Evolutionary conservation across 2,888 invertebrate species (phyloP).

Genomic region (Cryptops parisi): DNA sequence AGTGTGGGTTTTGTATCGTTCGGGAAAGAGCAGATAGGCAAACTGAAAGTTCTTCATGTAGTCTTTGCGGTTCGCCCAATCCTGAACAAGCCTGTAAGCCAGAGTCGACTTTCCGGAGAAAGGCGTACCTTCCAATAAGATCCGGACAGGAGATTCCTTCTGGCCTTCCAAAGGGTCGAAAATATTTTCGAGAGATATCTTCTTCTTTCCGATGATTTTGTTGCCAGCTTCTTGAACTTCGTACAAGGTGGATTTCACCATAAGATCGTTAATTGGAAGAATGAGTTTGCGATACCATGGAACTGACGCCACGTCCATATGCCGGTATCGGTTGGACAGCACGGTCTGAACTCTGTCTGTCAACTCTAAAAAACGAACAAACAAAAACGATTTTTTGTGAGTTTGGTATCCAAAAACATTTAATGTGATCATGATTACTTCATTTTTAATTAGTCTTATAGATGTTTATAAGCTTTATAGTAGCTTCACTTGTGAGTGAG

Average conservation of each 20-base stretch:
- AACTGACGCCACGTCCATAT: neutral
- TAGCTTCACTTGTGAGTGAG: too few relatives aligned
- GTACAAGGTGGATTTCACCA: neutral
- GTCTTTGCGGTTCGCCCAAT: neutral
- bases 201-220: neutral
- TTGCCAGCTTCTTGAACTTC: neutral
- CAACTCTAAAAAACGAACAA: neutral
- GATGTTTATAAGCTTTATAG: too few relatives aligned
- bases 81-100: neutral
- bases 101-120: neutral
- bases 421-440: too few relatives aligned
- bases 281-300: neutral
- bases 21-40: too few relatives aligned
- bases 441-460: too few relatives aligned
- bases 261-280: neutral
- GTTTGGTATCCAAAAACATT: too few relatives aligned
- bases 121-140: neutral
- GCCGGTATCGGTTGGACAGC: neutral
- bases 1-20: too few relatives aligned
- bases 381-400: too few relatives aligned
- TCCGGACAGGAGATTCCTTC: neutral
- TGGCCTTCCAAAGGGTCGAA: neutral
- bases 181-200: neutral
- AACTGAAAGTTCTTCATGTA: neutral
- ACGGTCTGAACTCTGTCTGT: neutral